Percentiles rank a stretch among this genome's conserved stretches.
Evolutionary conservation across 2,113 vertebrate species (phyloP).

Genomic region (Antechinus flavipes): DNA sequence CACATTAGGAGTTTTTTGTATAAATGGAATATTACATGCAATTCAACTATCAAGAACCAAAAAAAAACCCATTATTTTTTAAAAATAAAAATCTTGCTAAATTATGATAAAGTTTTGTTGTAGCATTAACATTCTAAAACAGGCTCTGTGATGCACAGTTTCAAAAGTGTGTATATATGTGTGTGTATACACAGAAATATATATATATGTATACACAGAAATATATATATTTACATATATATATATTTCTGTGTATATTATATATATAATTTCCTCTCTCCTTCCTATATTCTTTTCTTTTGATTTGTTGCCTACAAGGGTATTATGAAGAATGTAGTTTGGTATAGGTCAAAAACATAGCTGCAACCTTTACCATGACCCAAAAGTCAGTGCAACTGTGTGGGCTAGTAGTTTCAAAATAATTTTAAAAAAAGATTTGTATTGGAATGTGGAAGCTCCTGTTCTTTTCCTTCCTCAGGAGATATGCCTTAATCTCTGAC

Average conservation of each 20-base stretch:
- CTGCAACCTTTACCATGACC: constrained; percentile 68
- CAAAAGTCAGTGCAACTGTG: constrained; percentile 74
- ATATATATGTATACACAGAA: neutral
- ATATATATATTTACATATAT: too few species aligned
- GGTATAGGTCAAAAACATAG: constrained; percentile 59
- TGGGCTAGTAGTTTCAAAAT: constrained; percentile 73
- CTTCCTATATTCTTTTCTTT: constrained; percentile 65
- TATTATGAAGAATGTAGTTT: constrained; percentile 33
- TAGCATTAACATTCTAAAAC: constrained; percentile 75
- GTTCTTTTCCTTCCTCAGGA: constrained; percentile 73
- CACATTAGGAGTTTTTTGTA: neutral
- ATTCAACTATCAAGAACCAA: neutral
- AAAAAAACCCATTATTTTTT: neutral
- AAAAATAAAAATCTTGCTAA: constrained; percentile 9
- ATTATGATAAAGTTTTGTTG: constrained; percentile 67
- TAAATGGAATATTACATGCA: neutral
- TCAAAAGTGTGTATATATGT: constrained; percentile 53
- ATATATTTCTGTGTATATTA: too few species aligned
- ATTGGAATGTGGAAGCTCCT: constrained; percentile 68
- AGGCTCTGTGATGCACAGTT: constrained; percentile 75
- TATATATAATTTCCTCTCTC: constrained; percentile 40
- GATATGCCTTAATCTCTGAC: constrained; percentile 74
- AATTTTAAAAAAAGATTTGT: constrained; percentile 61
- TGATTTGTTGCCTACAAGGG: constrained; percentile 52
- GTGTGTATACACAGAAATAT: neutral